Conservation (phyloP, 1,140 invertebrate species). For the Drosophila miranda region DNA sequence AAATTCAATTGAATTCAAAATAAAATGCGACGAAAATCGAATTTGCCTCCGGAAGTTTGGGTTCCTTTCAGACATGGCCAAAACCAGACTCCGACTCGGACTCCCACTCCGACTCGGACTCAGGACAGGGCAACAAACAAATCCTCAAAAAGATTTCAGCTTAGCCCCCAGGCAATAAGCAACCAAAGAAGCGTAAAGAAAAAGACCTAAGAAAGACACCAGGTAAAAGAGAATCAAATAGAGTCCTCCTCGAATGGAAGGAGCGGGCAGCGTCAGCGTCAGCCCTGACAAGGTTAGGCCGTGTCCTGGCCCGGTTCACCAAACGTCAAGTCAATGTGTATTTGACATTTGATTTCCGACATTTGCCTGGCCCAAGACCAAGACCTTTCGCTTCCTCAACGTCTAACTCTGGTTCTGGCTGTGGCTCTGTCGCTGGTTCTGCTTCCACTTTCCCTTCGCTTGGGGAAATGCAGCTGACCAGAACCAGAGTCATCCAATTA, state of each 20-base stretch:
- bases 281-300: constrained; percentile 66
- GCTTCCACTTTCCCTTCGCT: constrained; percentile 14
- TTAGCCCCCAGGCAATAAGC: constrained; percentile 61
- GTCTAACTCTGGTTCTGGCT: neutral
- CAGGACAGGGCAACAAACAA: constrained; percentile 48
- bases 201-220: constrained; percentile 38
- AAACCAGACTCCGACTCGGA: constrained; percentile 22
- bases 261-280: constrained; percentile 7
- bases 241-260: constrained; percentile 3
- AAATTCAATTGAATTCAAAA: constrained; percentile 77
- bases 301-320: constrained; percentile 54
- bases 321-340: constrained; percentile 67
- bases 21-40: constrained; percentile 72
- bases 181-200: constrained; percentile 64
- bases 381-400: constrained; percentile 25
- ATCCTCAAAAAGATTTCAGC: constrained; percentile 73
- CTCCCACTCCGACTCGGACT: neutral
- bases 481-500: constrained; percentile 69
- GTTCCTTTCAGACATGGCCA: constrained; percentile 20
- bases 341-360: constrained; percentile 75
- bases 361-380: constrained; percentile 27
- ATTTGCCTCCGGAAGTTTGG: constrained; percentile 68
- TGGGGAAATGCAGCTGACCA: constrained; percentile 60
- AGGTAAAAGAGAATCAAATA: constrained; percentile 46
- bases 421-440: neutral